phyloP scores from a whole-genome alignment of 2,797 vertebrate species.

The Anguilla megastoma region DNA sequence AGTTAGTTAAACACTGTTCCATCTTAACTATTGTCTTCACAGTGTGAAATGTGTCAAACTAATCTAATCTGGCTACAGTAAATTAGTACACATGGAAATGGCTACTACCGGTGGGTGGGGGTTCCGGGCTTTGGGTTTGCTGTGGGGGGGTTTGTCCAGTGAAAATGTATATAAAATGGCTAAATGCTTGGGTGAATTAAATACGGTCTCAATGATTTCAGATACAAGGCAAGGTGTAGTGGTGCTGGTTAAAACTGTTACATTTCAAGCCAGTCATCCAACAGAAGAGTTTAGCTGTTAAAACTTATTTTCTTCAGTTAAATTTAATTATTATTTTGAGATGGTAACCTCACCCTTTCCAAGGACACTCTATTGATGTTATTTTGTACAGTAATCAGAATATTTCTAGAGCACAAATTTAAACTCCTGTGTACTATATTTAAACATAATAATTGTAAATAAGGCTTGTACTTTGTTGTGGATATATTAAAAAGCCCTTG shows the following conservation, averaged over 20 bases:
- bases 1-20: not conserved
- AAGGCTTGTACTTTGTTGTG: not conserved
- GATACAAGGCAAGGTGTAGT: not conserved
- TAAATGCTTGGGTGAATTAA: not conserved
- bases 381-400: conserved; percentile 21
- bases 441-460: conserved; percentile 11
- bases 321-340: conserved; percentile 5
- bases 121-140: conserved; percentile 12
- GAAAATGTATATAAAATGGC: conserved; percentile 25
- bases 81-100: conserved; percentile 10
- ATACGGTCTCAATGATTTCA: not conserved
- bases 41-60: not conserved
- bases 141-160: conserved; percentile 1
- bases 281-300: not conserved
- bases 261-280: not conserved
- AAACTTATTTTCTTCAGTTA: not conserved
- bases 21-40: not conserved
- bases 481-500: not conserved
- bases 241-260: not conserved
- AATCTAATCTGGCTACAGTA: not conserved
- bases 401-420: conserved; percentile 16
- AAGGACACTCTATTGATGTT: not conserved
- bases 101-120: conserved; percentile 7
- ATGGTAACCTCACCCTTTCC: not conserved
- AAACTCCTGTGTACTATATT: not conserved